Evolutionary conservation across 2,797 vertebrate species (phyloP).

Genomic region (Liparis tanakae): DNA sequence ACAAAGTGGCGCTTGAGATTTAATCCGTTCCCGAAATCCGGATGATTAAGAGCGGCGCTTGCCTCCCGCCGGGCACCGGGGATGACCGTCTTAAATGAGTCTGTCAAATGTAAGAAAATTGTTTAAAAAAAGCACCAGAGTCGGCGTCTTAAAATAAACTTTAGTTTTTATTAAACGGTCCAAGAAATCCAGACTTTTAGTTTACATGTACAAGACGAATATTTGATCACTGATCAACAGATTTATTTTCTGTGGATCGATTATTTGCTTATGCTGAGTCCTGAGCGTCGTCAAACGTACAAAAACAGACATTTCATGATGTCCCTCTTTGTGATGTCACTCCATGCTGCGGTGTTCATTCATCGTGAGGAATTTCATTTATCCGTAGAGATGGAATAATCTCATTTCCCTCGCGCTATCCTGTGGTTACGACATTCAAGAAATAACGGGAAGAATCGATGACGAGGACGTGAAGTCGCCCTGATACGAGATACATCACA

Average conservation of each 20-base stretch:
- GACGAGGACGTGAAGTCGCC: not conserved
- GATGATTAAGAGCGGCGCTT: no score
- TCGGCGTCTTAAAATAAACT: no score
- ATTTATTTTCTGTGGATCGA: no score
- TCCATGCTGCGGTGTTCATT: not conserved
- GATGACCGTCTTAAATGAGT: no score
- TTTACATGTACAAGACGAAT: not conserved
- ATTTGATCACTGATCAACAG: no score
- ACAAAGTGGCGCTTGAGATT: constrained; percentile 39
- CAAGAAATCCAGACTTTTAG: not conserved
- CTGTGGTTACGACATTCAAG: not conserved
- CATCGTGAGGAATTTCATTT: not conserved
- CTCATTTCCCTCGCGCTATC: not conserved
- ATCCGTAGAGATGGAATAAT: not conserved
- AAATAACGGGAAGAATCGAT: not conserved
- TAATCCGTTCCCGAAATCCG: no score
- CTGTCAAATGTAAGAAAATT: not conserved
- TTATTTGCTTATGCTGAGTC: not conserved
- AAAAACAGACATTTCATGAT: not conserved
- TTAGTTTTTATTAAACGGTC: not conserved
- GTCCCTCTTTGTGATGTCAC: not conserved
- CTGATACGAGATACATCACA: not conserved
- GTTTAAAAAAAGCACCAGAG: not conserved
- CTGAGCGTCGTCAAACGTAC: not conserved
- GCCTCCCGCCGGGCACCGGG: no score